Conservation (phyloP, 37 sponge, comb jelly and placozoan species). For the Haliclona indistincta region DNA sequence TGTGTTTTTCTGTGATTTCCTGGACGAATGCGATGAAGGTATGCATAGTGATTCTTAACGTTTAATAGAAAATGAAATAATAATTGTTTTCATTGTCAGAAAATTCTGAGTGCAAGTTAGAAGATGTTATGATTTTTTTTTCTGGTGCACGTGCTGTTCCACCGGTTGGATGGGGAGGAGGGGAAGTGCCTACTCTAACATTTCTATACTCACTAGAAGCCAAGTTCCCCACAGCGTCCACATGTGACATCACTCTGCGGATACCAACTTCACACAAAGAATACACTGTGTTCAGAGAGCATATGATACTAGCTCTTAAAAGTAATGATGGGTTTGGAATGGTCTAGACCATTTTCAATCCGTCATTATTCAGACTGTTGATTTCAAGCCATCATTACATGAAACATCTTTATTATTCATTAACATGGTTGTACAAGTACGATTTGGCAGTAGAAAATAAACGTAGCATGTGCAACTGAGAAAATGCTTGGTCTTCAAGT, state of each 20-base stretch:
- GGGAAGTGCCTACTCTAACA: no score
- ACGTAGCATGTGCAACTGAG: constrained; percentile 1
- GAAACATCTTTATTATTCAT: no score
- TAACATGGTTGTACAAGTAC: neutral
- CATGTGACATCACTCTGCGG: constrained; percentile 3
- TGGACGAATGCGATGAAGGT: constrained; percentile 36
- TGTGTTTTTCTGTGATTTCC: constrained; percentile 12
- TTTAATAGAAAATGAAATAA: neutral
- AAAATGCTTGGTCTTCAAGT: neutral
- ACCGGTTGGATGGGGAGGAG: neutral
- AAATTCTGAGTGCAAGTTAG: neutral
- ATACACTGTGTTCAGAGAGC: constrained; percentile 12
- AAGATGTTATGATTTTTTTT: neutral
- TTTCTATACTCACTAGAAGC: neutral
- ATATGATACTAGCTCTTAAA: constrained; percentile 13
- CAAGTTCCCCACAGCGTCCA: constrained; percentile 11
- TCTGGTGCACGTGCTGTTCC: neutral
- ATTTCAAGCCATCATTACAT: no score
- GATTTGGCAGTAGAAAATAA: constrained; percentile 1
- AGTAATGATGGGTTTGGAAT: constrained; percentile 32
- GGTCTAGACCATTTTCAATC: no score
- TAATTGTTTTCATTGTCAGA: neutral
- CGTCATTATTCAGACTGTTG: neutral
- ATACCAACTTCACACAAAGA: neutral
- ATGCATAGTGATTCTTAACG: neutral